Percentiles rank a stretch among this genome's conserved stretches.
These are phyloP conservation scores for Rapana venosa DNA, from an alignment of 2,888 invertebrate species.

Conservation along the genomic window DNA sequence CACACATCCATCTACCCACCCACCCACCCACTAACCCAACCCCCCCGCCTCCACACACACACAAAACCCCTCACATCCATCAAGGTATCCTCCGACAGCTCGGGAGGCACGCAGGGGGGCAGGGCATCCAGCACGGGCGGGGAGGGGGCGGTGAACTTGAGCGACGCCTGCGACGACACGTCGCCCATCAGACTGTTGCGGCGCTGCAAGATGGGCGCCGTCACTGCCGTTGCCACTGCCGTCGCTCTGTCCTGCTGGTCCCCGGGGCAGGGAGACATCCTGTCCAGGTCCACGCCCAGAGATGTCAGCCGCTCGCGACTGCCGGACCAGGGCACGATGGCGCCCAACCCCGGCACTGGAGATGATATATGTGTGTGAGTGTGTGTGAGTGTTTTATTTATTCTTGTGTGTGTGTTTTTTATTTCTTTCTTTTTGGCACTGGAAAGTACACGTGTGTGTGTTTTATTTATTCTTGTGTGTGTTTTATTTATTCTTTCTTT, in stretches of 20 bases:
- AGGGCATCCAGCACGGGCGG: slow-evolving; percentile 69
- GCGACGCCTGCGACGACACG: slow-evolving; percentile 64
- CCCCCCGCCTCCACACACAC: neutral
- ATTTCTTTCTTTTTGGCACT: too few species aligned
- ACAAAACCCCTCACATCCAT: slow-evolving; percentile 82
- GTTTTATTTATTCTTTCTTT: too few species aligned
- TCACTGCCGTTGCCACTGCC: neutral
- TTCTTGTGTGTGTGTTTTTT: too few species aligned
- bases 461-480: too few species aligned
- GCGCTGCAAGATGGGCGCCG: slow-evolving; percentile 51
- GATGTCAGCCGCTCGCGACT: slow-evolving; percentile 57
- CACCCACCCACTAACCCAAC: too few species aligned
- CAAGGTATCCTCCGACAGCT: slow-evolving; percentile 95
- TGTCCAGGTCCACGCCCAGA: slow-evolving; percentile 57
- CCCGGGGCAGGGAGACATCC: slow-evolving; percentile 49
- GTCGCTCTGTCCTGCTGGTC: slow-evolving; percentile 53
- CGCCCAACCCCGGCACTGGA: slow-evolving; percentile 31
- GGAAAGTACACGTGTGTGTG: too few species aligned
- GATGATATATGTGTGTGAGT: too few species aligned
- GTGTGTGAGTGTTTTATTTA: too few species aligned
- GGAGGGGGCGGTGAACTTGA: slow-evolving; percentile 58
- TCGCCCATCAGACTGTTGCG: slow-evolving; percentile 58
- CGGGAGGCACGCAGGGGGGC: slow-evolving; percentile 91
- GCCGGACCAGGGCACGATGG: slow-evolving; percentile 47
- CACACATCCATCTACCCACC: too few species aligned